phyloP scores from a whole-genome alignment of 2,888 invertebrate genomes.

The Netelia virgata region DNA sequence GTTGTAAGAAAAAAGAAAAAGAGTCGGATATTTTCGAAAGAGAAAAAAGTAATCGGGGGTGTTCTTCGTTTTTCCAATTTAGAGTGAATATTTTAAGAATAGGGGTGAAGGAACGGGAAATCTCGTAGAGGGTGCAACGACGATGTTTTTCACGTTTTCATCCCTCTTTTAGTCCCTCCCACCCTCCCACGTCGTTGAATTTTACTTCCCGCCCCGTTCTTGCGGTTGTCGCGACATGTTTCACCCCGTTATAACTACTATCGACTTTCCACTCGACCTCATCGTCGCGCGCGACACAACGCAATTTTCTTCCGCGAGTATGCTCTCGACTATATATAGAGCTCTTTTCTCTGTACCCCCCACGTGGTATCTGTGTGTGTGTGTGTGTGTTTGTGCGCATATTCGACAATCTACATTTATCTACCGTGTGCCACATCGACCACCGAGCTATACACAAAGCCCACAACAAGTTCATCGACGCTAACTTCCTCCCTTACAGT shows the following conservation, averaged over 20 bases:
- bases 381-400: constrained; percentile 45
- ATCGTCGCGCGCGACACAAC: constrained; percentile 56
- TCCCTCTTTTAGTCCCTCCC: constrained; percentile 26
- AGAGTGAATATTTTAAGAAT: not conserved
- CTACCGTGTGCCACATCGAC: constrained; percentile 49
- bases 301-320: constrained; percentile 45
- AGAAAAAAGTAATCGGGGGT: not conserved
- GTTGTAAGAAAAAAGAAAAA: too few relatives aligned
- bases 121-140: constrained; percentile 5
- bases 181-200: constrained; percentile 17
- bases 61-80: not conserved
- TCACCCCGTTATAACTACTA: constrained; percentile 49
- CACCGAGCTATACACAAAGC: constrained; percentile 50
- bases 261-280: constrained; percentile 62
- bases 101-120: constrained; percentile 24
- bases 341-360: not conserved
- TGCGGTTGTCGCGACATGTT: constrained; percentile 31
- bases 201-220: not conserved
- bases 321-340: constrained; percentile 23
- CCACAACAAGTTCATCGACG: constrained; percentile 55
- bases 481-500: constrained; percentile 42
- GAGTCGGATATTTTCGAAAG: too few relatives aligned
- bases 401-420: constrained; percentile 66
- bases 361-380: constrained; percentile 35
- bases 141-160: constrained; percentile 14